Conservation (phyloP, 2,113 vertebrate species). For the Sceloporus undulatus region DNA sequence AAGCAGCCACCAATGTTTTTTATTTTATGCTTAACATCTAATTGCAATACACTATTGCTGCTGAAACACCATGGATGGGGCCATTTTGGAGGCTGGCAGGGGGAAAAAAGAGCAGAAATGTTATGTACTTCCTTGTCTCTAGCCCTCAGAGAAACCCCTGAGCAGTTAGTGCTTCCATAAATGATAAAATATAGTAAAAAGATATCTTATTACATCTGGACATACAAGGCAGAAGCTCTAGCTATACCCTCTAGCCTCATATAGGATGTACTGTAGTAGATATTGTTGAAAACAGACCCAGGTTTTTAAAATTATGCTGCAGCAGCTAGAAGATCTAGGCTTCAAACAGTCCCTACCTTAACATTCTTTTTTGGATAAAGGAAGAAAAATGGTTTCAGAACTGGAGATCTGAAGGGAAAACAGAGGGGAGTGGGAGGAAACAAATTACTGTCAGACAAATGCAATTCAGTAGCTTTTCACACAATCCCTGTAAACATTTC, state of each 20-base stretch:
- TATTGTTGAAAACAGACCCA: not conserved
- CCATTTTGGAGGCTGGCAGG: not conserved
- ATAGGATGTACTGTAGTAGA: not conserved
- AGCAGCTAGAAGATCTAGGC: not conserved
- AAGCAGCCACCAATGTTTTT: not conserved
- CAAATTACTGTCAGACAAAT: conserved; percentile 8
- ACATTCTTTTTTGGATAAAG: conserved; percentile 80
- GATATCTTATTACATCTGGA: not conserved
- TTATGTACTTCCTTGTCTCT: not conserved
- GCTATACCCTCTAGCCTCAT: not conserved
- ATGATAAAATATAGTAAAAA: not conserved
- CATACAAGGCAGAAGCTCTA: not conserved
- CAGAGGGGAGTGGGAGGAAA: not conserved
- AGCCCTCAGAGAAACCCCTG: not conserved
- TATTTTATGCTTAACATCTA: not conserved
- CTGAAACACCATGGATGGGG: not conserved
- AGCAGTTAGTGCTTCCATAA: not conserved
- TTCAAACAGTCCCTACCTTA: conserved; percentile 62
- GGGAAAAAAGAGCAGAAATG: not conserved
- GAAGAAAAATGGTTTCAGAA: conserved; percentile 90
- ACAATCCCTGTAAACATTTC: not conserved
- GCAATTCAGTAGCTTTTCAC: not conserved
- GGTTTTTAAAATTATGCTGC: not conserved
- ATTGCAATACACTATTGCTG: not conserved
- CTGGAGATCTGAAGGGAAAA: conserved; percentile 79